phyloP scores from a whole-genome alignment of 2,888 invertebrate species.

The Drosophila picticornis region DNA sequence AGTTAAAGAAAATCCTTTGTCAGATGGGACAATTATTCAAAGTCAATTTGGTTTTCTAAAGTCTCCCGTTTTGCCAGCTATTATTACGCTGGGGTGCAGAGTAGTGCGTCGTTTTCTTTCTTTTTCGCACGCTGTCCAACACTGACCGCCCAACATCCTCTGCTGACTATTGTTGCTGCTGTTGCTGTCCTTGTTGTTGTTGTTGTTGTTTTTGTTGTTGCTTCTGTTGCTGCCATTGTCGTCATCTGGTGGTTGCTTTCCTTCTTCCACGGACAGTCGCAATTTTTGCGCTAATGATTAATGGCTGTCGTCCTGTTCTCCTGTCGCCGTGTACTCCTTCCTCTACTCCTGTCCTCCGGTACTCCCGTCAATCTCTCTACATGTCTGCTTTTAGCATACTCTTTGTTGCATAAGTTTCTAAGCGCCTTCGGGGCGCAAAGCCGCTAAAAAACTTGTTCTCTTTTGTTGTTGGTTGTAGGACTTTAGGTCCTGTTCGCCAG shows the following conservation, averaged over 20 bases:
- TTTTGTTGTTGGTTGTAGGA: slow-evolving; percentile 11
- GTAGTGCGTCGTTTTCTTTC: neutral
- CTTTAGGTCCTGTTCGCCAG: slow-evolving; percentile 17
- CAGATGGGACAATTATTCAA: neutral
- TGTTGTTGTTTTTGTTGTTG: neutral
- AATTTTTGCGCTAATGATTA: slow-evolving; percentile 77
- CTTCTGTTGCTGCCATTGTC: slow-evolving; percentile 13
- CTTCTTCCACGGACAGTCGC: slow-evolving; percentile 36
- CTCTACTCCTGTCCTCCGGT: slow-evolving; percentile 9
- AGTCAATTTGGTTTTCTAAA: neutral
- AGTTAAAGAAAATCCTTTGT: neutral
- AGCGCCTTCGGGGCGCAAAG: slow-evolving; percentile 54
- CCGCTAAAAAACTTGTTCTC: slow-evolving; percentile 49
- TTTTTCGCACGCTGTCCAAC: slow-evolving; percentile 15
- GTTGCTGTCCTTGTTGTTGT: neutral
- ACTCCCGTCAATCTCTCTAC: slow-evolving; percentile 14
- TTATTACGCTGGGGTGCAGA: neutral
- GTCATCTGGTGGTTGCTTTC: slow-evolving; percentile 52
- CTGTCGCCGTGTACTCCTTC: slow-evolving; percentile 3
- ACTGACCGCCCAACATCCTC: slow-evolving; percentile 16
- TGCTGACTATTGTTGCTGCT: slow-evolving; percentile 10
- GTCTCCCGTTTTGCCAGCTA: neutral
- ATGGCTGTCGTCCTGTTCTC: slow-evolving; percentile 64
- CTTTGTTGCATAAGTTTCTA: slow-evolving; percentile 38
- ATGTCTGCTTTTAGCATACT: neutral